Evolutionary conservation across 2,113 vertebrate species (phyloP), one percentile per base, ranked within the genome.

Genomic region (Sisor rabdophorus): DNA sequence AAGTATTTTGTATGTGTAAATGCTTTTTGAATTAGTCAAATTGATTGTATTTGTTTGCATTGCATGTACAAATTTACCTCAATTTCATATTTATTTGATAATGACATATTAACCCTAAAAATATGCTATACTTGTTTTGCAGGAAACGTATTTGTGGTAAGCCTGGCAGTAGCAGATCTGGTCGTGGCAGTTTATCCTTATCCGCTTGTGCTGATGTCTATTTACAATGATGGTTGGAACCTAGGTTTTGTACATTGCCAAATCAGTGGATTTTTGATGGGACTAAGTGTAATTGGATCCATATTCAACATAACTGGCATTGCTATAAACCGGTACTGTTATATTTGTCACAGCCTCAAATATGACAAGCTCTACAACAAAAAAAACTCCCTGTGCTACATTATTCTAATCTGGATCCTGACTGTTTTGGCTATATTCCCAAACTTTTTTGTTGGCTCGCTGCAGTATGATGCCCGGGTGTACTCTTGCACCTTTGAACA

Each of bases 101-200:
- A 44, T 71, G 26, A 36, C 2, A 40, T 59, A 71, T 22, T 20
- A 26, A 47, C 10, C 47, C 65, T 71, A 20, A 69, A 44, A 22
- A 12, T 53, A n/a, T 28, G 13, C 36, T 82, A 19, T 79, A 81
- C 87, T 91, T 80, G 85, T 85, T 73, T 91, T 92, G 36, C 83
- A 95, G 94, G 93, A 76, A 95, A 95, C 80, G 79, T 94, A 79
- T 95, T 95, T 85, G 94, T 95, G 84, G 92, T 95, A 86, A 95
- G 93, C 86, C 89, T 95, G 69, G 93, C 94, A 6, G 85, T 94
- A 58, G 94, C 94, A 53, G 94, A 95, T 84, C 88, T 95, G 83
- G 88, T 94, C 47, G 94, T 94, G 79, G 94, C 94, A 2, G 85
- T 95, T 71, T 95, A 95, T 77, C 94, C 94, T 0, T 95, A 94